These are phyloP conservation scores for Agrochola lota DNA, from an alignment of 2,888 invertebrate species.

Conservation along the genomic window DNA sequence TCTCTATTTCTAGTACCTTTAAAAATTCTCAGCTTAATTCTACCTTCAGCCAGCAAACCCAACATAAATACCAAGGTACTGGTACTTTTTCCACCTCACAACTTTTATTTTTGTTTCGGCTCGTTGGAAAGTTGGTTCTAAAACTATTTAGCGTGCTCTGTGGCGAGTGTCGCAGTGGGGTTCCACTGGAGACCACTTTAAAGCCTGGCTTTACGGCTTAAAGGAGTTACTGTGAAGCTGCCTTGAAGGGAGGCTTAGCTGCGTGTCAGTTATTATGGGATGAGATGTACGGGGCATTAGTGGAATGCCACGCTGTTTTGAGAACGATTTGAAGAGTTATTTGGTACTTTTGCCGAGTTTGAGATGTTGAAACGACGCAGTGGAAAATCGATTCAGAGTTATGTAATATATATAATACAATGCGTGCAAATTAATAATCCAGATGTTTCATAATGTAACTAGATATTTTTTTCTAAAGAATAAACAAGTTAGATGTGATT, in stretches of 20 bases:
- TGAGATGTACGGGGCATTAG: slow-evolving; percentile 32
- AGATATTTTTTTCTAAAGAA: too few species aligned
- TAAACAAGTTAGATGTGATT: neutral
- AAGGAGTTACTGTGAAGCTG: slow-evolving; percentile 44
- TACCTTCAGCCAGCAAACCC: neutral
- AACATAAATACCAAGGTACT: slow-evolving; percentile 12
- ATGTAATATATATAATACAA: neutral
- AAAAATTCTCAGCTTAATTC: neutral
- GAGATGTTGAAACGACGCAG: too few species aligned
- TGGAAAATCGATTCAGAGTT: too few species aligned
- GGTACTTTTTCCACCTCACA: slow-evolving; percentile 44
- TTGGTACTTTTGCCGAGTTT: neutral
- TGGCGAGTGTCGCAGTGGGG: slow-evolving; percentile 44
- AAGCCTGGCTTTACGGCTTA: slow-evolving; percentile 58
- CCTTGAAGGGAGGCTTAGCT: slow-evolving; percentile 46
- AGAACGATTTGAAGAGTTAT: neutral
- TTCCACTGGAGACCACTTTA: slow-evolving; percentile 50
- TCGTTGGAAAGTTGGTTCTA: slow-evolving; percentile 42
- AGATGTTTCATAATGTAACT: too few species aligned
- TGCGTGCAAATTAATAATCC: neutral
- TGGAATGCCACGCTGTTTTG: neutral
- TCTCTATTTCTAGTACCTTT: neutral
- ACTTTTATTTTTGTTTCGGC: slow-evolving; percentile 49
- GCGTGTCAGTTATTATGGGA: slow-evolving; percentile 52
- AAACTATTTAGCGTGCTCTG: slow-evolving; percentile 57